Conservation (phyloP, 2,888 invertebrate species). For the Lycaena phlaeas region DNA sequence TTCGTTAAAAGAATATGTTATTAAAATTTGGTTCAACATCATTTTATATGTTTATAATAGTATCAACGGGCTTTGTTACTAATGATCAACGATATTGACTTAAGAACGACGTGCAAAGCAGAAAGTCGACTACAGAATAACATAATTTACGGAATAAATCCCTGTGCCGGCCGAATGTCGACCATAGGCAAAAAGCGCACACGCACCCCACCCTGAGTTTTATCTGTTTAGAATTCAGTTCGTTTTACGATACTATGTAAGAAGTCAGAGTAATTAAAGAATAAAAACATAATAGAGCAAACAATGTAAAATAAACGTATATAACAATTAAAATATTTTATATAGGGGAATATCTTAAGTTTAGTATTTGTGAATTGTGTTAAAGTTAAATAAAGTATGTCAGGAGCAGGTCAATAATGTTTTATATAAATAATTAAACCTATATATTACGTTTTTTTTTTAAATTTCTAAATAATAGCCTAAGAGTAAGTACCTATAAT, state of each 20-base stretch:
- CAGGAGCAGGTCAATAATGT: no score
- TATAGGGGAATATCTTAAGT: no score
- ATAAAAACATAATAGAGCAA: no score
- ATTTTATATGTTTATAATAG: constrained; percentile 45
- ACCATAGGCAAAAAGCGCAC: constrained; percentile 38
- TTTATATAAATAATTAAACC: no score
- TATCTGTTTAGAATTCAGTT: constrained; percentile 31
- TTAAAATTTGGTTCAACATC: constrained; percentile 38
- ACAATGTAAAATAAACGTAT: no score
- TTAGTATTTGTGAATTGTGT: no score
- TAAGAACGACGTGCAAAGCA: constrained; percentile 43
- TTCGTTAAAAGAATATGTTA: constrained; percentile 31
- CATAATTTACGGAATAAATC: constrained; percentile 55
- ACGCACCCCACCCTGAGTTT: constrained; percentile 41
- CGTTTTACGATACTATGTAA: constrained; percentile 15
- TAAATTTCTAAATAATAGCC: no score
- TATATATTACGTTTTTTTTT: no score
- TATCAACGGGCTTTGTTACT: constrained; percentile 33
- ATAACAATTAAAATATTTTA: no score
- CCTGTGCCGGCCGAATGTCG: constrained; percentile 30
- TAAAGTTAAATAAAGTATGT: no score
- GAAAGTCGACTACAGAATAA: constrained; percentile 60
- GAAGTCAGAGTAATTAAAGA: no score
- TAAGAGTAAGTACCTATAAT: no score
- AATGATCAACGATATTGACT: constrained; percentile 26